Base-by-base conservation (phyloP, 2,113 vertebrate species). In the Crotalus horridus region DNA sequence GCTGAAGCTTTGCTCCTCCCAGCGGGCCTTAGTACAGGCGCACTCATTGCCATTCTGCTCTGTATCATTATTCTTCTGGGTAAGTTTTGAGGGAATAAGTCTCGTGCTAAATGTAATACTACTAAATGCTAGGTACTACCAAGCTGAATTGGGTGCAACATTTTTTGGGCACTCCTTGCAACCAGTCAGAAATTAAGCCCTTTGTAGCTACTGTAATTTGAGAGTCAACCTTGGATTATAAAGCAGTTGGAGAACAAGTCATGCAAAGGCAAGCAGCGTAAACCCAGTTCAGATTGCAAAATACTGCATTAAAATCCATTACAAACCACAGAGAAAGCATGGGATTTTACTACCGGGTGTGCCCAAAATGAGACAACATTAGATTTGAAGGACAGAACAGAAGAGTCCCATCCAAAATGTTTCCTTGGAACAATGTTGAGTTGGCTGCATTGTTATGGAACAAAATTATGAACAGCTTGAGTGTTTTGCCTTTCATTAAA, bases 21-120 rank as follows among this genome's bases (percentile, higher is more conserved):
- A 1, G 98, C 98, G 0, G 99, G 99, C 1, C 98, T 99, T 93
- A 99, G 98, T 90, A 99, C 99, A 0, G 98, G 98, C 0, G 99
- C 99, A 0, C 95, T 99, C 87, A 97, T 99, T 53, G 99, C 98
- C 95, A 99, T 99, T 91, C 97, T 99, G 91, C 98, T 99, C 87
- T 99, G 98, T 94, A 98, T 99, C 90, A 96, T 98, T 23, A 99
- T 99, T 90, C 97, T 99, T 10, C 97, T 99, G 81, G 98, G 99
- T 99, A 97, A 98, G 98, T 93, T 43, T 64, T 81, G 87, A 56
- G 86, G 0, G 51, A 93, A 43, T 8, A 13, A 51, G 6, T n/a
- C 0, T 0, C 0, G 4, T 1, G 0, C 7, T 0, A 20, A 6
- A 1, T 6, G 20, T 88, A 6, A 8, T 88, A 92, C 69, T 46